Evolutionary conservation across 2,888 invertebrate species (phyloP).

Genomic region (Ophonus ardosiacus): DNA sequence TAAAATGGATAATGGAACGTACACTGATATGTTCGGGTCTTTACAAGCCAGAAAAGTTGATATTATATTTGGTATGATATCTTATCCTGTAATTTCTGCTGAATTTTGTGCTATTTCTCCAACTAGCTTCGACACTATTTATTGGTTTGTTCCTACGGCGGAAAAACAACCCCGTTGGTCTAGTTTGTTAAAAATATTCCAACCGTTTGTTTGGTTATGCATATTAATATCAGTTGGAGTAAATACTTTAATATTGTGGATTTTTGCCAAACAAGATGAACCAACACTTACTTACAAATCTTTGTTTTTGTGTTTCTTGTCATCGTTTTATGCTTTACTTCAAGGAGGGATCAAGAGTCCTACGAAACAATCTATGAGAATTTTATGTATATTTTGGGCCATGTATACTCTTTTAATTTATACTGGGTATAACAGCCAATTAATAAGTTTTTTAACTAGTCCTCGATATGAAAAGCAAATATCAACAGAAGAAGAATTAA

Average conservation of each 20-base stretch:
- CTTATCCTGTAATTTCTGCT: too few species aligned
- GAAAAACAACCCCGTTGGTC: slow-evolving; percentile 39
- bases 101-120: background rate
- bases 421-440: slow-evolving; percentile 33
- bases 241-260: background rate
- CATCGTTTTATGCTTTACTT: background rate
- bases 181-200: too few species aligned
- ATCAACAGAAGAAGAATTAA: too few species aligned
- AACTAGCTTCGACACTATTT: background rate
- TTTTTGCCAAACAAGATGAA: background rate
- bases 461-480: too few species aligned
- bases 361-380: background rate
- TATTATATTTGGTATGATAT: background rate
- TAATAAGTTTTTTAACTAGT: too few species aligned
- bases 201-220: slow-evolving; percentile 22
- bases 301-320: too few species aligned
- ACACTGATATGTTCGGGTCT: slow-evolving; percentile 4
- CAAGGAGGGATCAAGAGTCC: background rate
- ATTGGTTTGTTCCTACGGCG: slow-evolving; percentile 60
- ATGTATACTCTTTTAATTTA: slow-evolving; percentile 31
- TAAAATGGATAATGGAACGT: background rate
- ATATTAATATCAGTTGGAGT: background rate
- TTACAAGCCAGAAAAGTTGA: background rate
- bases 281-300: too few species aligned
- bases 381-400: slow-evolving; percentile 35